Base-by-base conservation (phyloP, 2,888 invertebrate species). In the Athalia cordata region DNA sequence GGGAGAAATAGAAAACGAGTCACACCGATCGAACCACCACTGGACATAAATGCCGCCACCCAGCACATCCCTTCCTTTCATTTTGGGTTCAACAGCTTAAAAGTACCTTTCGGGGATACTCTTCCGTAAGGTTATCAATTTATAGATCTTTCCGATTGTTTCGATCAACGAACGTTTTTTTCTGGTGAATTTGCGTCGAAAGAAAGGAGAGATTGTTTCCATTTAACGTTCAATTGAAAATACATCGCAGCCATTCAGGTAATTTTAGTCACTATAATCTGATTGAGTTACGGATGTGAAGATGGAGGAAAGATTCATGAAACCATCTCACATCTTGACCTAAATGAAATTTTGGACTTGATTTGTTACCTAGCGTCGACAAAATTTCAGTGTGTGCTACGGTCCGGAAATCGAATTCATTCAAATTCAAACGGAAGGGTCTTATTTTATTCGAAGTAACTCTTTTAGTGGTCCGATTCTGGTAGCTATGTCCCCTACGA, bases 401-500 rank as follows among this genome's bases (percentile, higher is more conserved):
- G 9, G 72, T 47, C 45, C 72, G 72, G 59, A 72, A 72, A 72
- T 72, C 59, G 59, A 72, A 72, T 72, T 72, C 72, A 72, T 72
- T 57, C 72, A 72, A 59, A 72, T 72, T 72, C 59, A 72, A 72
- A 72, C 72, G 72, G 47, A 45, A 72, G 29, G 72, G 72, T 72
- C 72, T 72, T 72, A 72, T 72, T 72, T 85, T 84, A 81, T 59
- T 59, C 72, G 57, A n/a, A 72, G 72, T 72, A 72, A 72, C 72
- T 72, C 72, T 72, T 72, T 72, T 72, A 72, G 72, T 59, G 72
- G 72, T 72, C 72, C 72, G 57, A 57, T 59, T 72, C 59, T 59
- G 72, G 72, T 52, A 72, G 59, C 72, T 59, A 81, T 82, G 84
- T 83, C 80, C 76, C 76, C 61, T 82, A 85, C 83, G 85, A 85